A percentile compares a stretch with the other conserved stretches of the same genome.
phyloP scores from a whole-genome alignment of 2,113 vertebrate species.

The Corvus hawaiiensis region DNA sequence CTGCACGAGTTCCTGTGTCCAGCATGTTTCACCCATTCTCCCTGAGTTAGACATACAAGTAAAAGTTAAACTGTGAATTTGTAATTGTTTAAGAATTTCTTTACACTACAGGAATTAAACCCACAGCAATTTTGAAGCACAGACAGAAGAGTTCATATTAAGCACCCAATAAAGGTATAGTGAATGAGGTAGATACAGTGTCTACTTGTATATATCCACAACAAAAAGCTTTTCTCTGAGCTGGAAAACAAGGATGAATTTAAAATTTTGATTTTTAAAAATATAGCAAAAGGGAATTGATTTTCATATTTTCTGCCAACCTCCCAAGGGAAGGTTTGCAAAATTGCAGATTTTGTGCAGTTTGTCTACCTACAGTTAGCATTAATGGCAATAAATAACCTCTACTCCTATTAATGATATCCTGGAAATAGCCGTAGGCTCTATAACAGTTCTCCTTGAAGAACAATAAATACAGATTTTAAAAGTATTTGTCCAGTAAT shows the following conservation, averaged over 20 bases:
- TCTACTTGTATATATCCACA: no score
- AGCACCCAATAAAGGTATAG: not conserved
- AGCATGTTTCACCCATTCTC: not conserved
- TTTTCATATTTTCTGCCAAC: not conserved
- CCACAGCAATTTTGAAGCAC: not conserved
- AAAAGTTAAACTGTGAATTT: not conserved
- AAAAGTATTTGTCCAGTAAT: not conserved
- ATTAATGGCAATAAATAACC: not conserved
- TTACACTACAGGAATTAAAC: not conserved
- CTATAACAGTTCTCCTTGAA: not conserved
- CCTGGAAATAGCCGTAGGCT: not conserved
- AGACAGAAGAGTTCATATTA: not conserved
- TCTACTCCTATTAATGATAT: not conserved
- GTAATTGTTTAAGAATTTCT: not conserved
- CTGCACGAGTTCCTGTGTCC: not conserved
- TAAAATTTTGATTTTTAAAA: not conserved
- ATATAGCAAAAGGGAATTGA: not conserved
- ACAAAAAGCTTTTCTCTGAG: not conserved
- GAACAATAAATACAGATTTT: not conserved
- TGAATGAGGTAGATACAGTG: not conserved
- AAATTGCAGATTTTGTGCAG: not conserved
- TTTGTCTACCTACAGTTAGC: not conserved
- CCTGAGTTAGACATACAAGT: not conserved
- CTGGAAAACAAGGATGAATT: not conserved
- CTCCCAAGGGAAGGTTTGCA: not conserved